Conservation (phyloP, 2,888 invertebrate species). For the Agrotis ipsilon region DNA sequence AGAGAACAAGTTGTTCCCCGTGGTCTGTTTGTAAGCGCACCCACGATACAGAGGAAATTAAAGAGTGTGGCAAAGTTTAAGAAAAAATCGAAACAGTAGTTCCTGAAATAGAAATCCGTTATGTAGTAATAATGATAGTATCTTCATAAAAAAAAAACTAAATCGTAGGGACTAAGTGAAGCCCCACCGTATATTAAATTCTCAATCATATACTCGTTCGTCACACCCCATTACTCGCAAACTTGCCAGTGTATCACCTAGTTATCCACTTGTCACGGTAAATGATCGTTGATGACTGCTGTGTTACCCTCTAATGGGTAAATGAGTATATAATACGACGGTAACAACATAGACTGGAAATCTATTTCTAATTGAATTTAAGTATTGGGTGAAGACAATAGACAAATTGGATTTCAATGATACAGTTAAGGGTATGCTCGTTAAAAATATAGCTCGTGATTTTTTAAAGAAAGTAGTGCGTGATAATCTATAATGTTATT, state of each 20-base stretch:
- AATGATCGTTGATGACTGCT: constrained; percentile 32
- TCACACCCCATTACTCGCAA: constrained; percentile 32
- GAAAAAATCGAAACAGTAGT: too few species aligned
- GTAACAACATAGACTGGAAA: background rate
- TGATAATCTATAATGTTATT: too few species aligned
- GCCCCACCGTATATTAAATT: background rate
- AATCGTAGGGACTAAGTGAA: too few species aligned
- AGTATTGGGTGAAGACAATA: background rate
- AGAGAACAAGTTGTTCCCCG: too few species aligned
- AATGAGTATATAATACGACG: constrained; percentile 18
- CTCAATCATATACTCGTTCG: constrained; percentile 20
- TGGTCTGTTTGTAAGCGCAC: too few species aligned
- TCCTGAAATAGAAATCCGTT: too few species aligned
- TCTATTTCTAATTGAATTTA: constrained; percentile 1
- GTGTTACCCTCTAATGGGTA: constrained; percentile 22
- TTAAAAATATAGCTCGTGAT: background rate
- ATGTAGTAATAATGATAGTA: too few species aligned
- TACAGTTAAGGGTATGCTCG: background rate
- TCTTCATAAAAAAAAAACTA: background rate
- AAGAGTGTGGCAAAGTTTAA: too few species aligned
- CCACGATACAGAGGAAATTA: too few species aligned
- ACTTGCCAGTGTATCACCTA: constrained; percentile 29
- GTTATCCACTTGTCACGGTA: constrained; percentile 54
- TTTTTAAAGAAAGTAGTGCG: too few species aligned
- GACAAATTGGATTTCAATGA: background rate